Evolutionary conservation across 2,113 vertebrate species (phyloP), one percentile per base, ranked within the genome.

Genomic region (Leptobrachium leishanense): DNA sequence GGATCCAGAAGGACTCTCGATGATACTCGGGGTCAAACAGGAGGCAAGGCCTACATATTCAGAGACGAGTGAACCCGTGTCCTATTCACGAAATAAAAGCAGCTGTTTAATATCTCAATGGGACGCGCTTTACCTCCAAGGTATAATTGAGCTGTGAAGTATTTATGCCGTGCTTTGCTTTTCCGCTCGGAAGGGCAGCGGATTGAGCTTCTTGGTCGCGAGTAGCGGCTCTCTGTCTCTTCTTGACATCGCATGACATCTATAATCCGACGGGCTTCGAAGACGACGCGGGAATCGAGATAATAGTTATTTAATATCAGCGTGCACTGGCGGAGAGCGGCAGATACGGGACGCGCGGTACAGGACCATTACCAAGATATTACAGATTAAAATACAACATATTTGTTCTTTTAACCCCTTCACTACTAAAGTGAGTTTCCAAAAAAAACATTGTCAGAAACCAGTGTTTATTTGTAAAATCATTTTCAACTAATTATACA

Each of bases 31-130:
- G 88, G 88, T 89, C 86, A 89, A 85, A 83, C 77, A 82, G 81
- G 74, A 86, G 88, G 88, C 86, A 84, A 80, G 85, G 87, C 86
- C 85, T 83, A 77, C 84, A 87, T 88, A 31, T 87, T 87, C 84
- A 83, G 85, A 88, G 84, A 83, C 72, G 79, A 88, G 83, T 81
- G 86, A 83, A 86, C 83, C 76, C 55, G 80, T 0, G 39, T 74
- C 88, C 20, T 70, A 41, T 70, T 70, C 31, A 70, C 46, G 43
- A 15, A 70, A 50, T 46, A 50, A n/a, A 70, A 70, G n/a, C 13
- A 68, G 44, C 20, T 70, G 20, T 70, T 2, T 46, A 50, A 70
- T 70, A 70, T 50, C 15, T 50, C 68, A 70, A 20, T 70, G 6
- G 55, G 55, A 59, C 3, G 55, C 55, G 8, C 11, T 11, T 59